Evolutionary conservation across 2,888 invertebrate genomes (phyloP), one percentile per base, ranked within the genome.

Genomic region (Coelopa pilipes): DNA sequence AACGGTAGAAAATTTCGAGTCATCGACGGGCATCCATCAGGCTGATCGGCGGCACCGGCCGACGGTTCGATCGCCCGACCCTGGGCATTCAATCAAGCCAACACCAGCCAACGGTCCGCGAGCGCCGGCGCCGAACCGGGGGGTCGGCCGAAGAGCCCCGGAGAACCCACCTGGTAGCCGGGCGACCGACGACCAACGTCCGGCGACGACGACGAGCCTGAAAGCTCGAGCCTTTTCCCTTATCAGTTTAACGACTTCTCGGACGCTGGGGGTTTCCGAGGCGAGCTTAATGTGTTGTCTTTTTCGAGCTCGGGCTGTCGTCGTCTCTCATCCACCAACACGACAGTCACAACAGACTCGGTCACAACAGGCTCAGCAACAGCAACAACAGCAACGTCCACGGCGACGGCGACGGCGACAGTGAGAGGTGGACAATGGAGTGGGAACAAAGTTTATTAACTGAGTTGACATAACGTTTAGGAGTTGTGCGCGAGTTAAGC

Each of bases 401-500:
- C 15, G 45, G 12, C 34, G 10, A 63, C 34, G 11, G 15, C 65
- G 12, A 50, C 50, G 9, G 19, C 17, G 15, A 24, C 21, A 24
- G n/a, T 62, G 62, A n/a, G 34, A 12, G 34, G 24, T n/a, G 53
- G 4, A 53, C 15, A 15, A 53, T 34, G 24, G 21, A 65, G 49
- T n/a, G 53, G 24, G 34, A 21, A 65, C 55, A 71, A 71, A 71
- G 65, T 71, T 65, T 63, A 65, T 71, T 71, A 71, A 71, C 65
- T 71, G 46, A 71, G 63, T 71, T 71, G 63, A 71, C 63, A 71
- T 63, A 63, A 65, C 65, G 53, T 53, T 65, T 71, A 62, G 63
- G 59, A 70, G 70, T 62, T 70, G 70, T 70, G 65, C 71, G 55
- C 65, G 63, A 71, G 55, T 65, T 65, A 65, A 75, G 74, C 71